These are phyloP conservation scores for Ellobium chinense DNA, from an alignment of 2,888 invertebrate species.

Conservation along the genomic window DNA sequence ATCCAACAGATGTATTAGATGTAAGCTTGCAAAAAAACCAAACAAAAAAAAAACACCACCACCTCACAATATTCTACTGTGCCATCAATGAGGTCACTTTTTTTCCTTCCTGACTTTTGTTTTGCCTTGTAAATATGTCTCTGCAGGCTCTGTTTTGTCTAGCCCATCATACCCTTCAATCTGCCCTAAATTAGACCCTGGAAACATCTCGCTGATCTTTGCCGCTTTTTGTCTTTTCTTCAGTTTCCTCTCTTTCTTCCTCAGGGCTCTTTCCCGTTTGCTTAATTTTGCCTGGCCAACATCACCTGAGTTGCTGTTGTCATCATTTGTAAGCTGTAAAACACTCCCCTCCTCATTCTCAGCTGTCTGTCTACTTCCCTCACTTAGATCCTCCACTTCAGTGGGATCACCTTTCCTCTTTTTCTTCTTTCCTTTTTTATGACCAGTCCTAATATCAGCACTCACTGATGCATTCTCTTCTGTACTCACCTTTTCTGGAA, in stretches of 20 bases:
- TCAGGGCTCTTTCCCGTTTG: conserved; percentile 13
- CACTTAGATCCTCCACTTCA: neutral
- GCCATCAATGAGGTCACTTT: too few relatives aligned
- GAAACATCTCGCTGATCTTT: conserved; percentile 7
- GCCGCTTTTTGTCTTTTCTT: conserved; percentile 22
- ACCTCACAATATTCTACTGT: too few relatives aligned
- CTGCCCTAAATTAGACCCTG: conserved; percentile 34
- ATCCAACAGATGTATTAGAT: too few relatives aligned
- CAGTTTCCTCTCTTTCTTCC: conserved; percentile 17
- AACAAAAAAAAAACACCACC: too few relatives aligned
- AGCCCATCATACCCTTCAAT: conserved; percentile 20
- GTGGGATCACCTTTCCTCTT: neutral
- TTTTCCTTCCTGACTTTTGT: too few relatives aligned
- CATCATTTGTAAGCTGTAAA: neutral
- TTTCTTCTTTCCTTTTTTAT: conserved; percentile 40
- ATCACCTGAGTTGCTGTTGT: neutral
- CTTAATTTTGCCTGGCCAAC: neutral
- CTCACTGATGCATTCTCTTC: neutral
- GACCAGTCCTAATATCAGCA: neutral
- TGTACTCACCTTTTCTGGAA: neutral
- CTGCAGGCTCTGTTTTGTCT: neutral
- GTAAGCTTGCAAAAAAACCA: too few relatives aligned
- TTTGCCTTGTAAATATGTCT: too few relatives aligned
- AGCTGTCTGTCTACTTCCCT: neutral
- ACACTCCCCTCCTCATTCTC: too few relatives aligned